Evolutionary conservation across 2,113 vertebrate genomes (phyloP).

Genomic region (Chaenogobius annularis): DNA sequence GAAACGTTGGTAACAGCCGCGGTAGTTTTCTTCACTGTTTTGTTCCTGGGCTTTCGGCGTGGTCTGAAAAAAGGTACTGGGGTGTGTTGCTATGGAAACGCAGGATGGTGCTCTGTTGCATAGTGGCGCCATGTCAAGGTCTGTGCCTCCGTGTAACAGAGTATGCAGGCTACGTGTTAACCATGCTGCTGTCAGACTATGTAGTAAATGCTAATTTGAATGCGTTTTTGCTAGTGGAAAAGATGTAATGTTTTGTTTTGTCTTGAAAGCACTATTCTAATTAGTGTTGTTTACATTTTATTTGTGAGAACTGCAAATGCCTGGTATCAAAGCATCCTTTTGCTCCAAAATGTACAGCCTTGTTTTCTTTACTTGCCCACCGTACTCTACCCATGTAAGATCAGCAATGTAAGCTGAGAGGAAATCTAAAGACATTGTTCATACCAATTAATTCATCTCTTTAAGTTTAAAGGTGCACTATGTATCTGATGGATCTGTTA

Average conservation of each 20-base stretch:
- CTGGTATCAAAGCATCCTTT: background rate
- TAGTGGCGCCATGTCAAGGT: conserved; percentile 75
- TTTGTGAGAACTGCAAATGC: background rate
- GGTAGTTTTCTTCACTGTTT: conserved; percentile 50
- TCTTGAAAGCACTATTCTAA: background rate
- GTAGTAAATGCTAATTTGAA: background rate
- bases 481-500: too few species aligned
- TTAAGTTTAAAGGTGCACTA: background rate
- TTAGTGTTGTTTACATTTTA: background rate
- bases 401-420: background rate
- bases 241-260: conserved; percentile 9
- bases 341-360: background rate
- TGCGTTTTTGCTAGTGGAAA: background rate
- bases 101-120: conserved; percentile 65
- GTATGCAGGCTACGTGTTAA: conserved; percentile 64
- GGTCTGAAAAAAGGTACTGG: conserved; percentile 52
- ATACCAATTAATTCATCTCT: background rate
- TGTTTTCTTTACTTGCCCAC: background rate
- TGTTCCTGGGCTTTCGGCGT: conserved; percentile 64
- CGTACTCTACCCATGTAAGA: background rate
- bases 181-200: conserved; percentile 38
- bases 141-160: conserved; percentile 63
- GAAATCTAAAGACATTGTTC: background rate
- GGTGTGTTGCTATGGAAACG: conserved; percentile 78
- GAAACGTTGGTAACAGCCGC: conserved; percentile 30